A percentile compares a stretch with the other conserved stretches of the same genome.
phyloP scores from a whole-genome alignment of 2,888 invertebrate genomes.

The Lasioglossum marginatum region DNA sequence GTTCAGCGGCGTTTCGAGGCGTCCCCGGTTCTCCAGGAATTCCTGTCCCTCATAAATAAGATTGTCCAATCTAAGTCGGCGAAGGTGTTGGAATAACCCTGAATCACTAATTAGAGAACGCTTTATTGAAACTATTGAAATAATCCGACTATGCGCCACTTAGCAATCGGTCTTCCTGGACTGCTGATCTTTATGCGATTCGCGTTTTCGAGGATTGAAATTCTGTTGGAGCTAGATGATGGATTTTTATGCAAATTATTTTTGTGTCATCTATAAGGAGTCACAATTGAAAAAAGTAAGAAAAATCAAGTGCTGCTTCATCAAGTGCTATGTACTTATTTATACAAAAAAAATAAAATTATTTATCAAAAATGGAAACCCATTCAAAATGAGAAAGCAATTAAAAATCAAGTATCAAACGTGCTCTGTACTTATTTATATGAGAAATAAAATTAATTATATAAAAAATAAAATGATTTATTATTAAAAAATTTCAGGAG shows the following conservation, averaged over 20 bases:
- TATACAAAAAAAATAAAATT: no score
- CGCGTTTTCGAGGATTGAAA: background rate
- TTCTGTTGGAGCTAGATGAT: background rate
- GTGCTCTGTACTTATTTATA: background rate
- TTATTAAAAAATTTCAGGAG: background rate
- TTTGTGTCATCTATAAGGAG: background rate
- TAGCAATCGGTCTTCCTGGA: background rate
- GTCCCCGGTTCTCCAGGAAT: conserved; percentile 47
- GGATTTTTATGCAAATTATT: no score
- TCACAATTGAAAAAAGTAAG: background rate
- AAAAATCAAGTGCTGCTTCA: background rate
- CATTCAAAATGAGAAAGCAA: background rate
- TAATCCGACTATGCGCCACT: conserved; percentile 21
- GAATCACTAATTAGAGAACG: conserved; percentile 51
- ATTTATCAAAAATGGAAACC: no score
- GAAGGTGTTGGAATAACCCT: conserved; percentile 29
- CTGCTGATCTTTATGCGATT: background rate
- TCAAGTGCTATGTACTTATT: background rate
- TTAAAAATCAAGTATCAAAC: background rate
- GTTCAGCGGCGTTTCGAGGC: conserved; percentile 25
- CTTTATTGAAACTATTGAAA: conserved; percentile 44
- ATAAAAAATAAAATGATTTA: no score
- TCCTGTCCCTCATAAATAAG: conserved; percentile 57
- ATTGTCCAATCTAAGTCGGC: conserved; percentile 54
- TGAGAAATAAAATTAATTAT: no score